Base-by-base conservation (phyloP, 2,797 vertebrate species). In the Ctenosaura bakeri region DNA sequence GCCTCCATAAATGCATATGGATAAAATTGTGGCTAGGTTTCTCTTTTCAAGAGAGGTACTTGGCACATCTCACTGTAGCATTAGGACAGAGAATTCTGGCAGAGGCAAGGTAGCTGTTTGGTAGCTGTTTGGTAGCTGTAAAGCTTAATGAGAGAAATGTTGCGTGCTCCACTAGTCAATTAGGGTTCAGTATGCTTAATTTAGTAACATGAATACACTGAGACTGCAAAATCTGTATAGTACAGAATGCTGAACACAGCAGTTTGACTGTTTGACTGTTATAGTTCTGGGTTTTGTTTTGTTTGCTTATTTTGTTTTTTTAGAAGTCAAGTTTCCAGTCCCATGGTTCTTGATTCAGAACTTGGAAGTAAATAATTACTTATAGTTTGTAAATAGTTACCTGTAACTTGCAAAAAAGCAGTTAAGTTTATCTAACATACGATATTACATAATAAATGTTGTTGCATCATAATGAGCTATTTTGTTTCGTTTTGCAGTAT, bases 131-230 rank as follows among this genome's bases (percentile, higher is more conserved):
- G 12, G 54, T 42, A 38, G 54, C 12, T 50, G 18, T 46, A 78
- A 35, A 56, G 78, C 73, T n/a, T 50, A 79, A 46, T 79, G 86
- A 56, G 81, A 50, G 73, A 56, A 77, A 78, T 32, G 20, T 66
- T 76, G 73, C 26, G 64, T 42, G 46, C 69, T 35, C 77, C 38
- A 26, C 56, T 66, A 22, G 16, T 83, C 71, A 77, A 56, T 69
- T 54, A 87, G 85, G 73, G 35, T 83, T 46, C 35, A 90, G 35
- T n/a, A 26, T 59, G 35, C 89, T 86, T 46, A 76, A 56, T 64
- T 87, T 76, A 76, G 22, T 38, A 22, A 69, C 38, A 50, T 79
- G 76, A 89, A 29, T 82, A 52, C 38, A 35, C 16, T 69, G 29
- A 22, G 38, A 4, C 35, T 77, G 35, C 59, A 83, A 85, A 73